Percentiles rank a stretch among this genome's conserved stretches.
Conservation (phyloP, 2,888 invertebrate genomes). For the Drosophila colorata region DNA sequence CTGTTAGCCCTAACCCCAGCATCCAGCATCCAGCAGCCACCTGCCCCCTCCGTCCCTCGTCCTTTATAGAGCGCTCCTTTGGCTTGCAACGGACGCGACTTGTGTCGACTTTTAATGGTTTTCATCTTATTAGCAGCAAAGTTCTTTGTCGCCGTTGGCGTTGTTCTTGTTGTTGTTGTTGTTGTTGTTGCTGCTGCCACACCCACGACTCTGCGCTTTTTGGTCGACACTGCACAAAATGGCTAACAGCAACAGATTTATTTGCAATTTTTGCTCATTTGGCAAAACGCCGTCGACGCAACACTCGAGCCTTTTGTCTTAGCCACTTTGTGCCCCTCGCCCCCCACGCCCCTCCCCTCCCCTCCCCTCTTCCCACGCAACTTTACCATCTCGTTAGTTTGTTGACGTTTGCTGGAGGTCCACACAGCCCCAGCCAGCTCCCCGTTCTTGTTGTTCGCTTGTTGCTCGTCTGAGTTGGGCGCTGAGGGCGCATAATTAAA, state of each 20-base stretch:
- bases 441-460: conserved; percentile 14
- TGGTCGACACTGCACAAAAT: conserved; percentile 56
- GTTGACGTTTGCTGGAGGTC: conserved; percentile 48
- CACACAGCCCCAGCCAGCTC: conserved; percentile 3
- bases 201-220: not conserved
- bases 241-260: conserved; percentile 81
- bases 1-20: conserved; percentile 10
- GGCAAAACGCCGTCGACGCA: conserved; percentile 56
- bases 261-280: conserved; percentile 81
- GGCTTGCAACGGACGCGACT: conserved; percentile 77
- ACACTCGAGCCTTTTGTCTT: conserved; percentile 73
- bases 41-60: too few relatives aligned
- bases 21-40: too few relatives aligned
- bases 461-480: conserved; percentile 35
- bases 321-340: conserved; percentile 66
- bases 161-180: conserved; percentile 17
- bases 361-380: too few relatives aligned
- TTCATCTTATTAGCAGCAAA: conserved; percentile 83
- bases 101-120: conserved; percentile 82
- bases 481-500: conserved; percentile 83
- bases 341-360: not conserved
- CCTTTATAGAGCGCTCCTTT: conserved; percentile 14
- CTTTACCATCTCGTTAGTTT: conserved; percentile 65
- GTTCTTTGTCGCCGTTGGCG: conserved; percentile 75
- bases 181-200: conserved; percentile 42